phyloP scores from a whole-genome alignment of 2,113 vertebrate species.

The Antechinus flavipes region DNA sequence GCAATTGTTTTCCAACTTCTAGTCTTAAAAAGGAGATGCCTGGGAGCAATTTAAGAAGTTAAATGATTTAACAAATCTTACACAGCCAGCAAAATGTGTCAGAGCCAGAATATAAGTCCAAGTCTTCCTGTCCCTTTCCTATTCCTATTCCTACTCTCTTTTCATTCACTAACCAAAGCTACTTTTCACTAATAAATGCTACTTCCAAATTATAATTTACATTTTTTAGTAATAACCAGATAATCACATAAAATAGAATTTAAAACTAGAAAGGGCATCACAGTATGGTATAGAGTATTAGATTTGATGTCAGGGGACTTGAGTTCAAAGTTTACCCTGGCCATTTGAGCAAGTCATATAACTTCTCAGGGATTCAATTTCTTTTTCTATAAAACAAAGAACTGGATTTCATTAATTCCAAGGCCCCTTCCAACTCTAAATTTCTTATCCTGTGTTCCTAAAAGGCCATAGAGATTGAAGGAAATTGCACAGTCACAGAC shows the following conservation, averaged over 20 bases:
- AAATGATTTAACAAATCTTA: background rate
- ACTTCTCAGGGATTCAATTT: background rate
- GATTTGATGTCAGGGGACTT: background rate
- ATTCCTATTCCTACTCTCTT: background rate
- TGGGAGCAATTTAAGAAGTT: background rate
- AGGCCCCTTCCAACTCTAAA: background rate
- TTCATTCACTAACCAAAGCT: background rate
- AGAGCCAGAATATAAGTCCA: background rate
- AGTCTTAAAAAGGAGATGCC: background rate
- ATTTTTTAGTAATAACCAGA: background rate
- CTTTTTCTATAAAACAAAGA: background rate
- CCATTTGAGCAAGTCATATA: background rate
- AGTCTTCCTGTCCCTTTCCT: background rate
- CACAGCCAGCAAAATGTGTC: background rate
- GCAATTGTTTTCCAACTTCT: background rate
- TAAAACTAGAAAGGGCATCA: background rate
- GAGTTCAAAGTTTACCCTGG: background rate
- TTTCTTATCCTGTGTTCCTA: background rate
- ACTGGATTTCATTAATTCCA: background rate
- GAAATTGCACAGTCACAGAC: background rate
- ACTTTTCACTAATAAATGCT: background rate
- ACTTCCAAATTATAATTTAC: background rate
- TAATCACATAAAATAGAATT: background rate
- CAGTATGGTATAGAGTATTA: background rate
- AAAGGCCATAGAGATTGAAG: background rate